Percentiles rank a stretch among this genome's conserved stretches.
Conservation (phyloP, 92 coral and sea anemone species). For the Heliopora coerulea region DNA sequence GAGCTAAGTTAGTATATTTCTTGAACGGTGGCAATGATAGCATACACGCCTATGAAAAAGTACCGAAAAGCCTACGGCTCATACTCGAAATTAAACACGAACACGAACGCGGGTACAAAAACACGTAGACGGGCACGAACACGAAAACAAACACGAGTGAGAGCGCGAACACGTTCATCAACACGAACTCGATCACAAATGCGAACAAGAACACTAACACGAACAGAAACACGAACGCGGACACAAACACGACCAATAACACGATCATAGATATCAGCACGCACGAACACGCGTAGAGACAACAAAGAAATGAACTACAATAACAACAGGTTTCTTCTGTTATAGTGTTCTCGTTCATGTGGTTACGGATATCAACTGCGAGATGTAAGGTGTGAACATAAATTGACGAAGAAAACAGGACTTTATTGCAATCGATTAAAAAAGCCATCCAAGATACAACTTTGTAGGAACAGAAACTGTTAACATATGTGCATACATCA, state of each 20-base stretch:
- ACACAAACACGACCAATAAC: too few species aligned
- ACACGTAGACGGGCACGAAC: neutral
- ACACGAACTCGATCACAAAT: neutral
- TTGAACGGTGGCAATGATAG: too few species aligned
- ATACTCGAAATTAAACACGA: neutral
- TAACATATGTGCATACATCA: neutral
- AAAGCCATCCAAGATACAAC: slow-evolving; percentile 51
- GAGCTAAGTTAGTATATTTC: too few species aligned
- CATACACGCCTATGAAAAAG: too few species aligned
- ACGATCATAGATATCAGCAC: too few species aligned
- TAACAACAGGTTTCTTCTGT: neutral
- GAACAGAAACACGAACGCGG: too few species aligned
- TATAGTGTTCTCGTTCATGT: slow-evolving; percentile 81
- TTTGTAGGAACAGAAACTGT: slow-evolving; percentile 42
- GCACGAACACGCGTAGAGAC: too few species aligned
- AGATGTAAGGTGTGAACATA: slow-evolving; percentile 59
- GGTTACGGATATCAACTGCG: slow-evolving; percentile 77
- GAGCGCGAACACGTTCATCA: neutral
- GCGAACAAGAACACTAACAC: neutral
- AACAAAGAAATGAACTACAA: too few species aligned
- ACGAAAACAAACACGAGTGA: neutral
- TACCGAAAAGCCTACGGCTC: too few species aligned
- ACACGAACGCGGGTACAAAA: neutral
- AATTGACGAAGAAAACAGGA: slow-evolving; percentile 54
- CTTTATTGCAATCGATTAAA: slow-evolving; percentile 46